These are phyloP conservation scores for Hydrozoanthus gracilis DNA, from an alignment of 92 coral and sea anemone species.

Conservation along the genomic window DNA sequence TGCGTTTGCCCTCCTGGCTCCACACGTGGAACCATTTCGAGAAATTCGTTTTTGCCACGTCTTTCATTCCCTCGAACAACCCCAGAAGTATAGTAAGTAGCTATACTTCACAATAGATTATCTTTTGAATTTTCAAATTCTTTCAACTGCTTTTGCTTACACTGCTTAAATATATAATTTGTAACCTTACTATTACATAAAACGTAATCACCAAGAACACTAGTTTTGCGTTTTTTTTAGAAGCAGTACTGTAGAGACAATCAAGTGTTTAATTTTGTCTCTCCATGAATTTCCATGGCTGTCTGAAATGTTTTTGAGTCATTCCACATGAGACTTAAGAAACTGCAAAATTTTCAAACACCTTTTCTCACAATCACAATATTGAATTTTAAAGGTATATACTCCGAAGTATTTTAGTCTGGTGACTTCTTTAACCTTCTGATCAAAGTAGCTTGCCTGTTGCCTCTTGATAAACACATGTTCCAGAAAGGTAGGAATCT, in stretches of 20 bases:
- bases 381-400: no score
- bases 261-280: conserved; percentile 55
- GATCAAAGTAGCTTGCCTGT: conserved; percentile 50
- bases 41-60: no score
- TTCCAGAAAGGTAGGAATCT: conserved; percentile 43
- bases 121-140: conserved; percentile 43
- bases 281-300: conserved; percentile 60
- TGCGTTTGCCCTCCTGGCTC: no score
- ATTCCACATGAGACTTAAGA: no score
- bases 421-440: conserved; percentile 23
- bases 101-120: conserved; percentile 50
- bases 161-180: conserved; percentile 43
- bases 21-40: no score
- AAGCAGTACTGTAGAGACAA: conserved; percentile 40
- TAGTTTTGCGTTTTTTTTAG: conserved; percentile 53
- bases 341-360: no score
- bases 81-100: conserved; percentile 48
- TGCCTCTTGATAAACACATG: conserved; percentile 52
- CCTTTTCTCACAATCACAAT: no score
- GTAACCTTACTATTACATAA: conserved; percentile 45
- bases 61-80: no score
- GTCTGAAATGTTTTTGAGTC: conserved; percentile 30
- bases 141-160: conserved; percentile 18
- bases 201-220: conserved; percentile 55
- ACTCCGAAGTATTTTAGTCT: no score